These are phyloP conservation scores for Corvus moneduloides DNA, from an alignment of 2,113 vertebrate genomes.

Conservation along the genomic window DNA sequence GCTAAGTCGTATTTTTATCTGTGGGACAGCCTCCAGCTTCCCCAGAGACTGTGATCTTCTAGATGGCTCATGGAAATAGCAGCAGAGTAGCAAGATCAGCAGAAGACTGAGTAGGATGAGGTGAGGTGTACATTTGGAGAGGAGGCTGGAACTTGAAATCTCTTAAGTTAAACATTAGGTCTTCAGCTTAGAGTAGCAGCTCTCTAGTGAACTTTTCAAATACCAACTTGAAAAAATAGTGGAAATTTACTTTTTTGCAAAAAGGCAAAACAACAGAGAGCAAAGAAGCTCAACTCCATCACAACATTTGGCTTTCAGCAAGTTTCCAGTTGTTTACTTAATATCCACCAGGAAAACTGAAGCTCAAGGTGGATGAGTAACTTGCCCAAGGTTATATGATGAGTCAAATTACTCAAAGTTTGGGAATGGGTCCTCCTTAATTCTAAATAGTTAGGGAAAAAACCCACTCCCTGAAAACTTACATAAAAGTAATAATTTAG, in stretches of 20 bases:
- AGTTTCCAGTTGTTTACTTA: background rate
- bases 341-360: background rate
- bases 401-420: slow-evolving; percentile 45
- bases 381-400: slow-evolving; percentile 17
- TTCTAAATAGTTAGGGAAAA: slow-evolving; percentile 4
- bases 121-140: background rate
- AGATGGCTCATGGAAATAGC: background rate
- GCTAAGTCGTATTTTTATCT: background rate
- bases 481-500: background rate
- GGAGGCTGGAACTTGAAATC: background rate
- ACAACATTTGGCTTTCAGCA: background rate
- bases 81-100: background rate
- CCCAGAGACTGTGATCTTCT: background rate
- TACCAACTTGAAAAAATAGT: background rate
- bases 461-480: background rate
- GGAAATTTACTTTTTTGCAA: background rate
- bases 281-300: background rate
- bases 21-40: background rate
- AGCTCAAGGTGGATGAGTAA: slow-evolving; percentile 40
- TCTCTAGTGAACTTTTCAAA: background rate
- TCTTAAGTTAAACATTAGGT: background rate
- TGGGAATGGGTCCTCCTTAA: slow-evolving; percentile 45
- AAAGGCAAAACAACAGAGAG: background rate
- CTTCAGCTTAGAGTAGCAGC: background rate
- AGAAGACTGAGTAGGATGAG: background rate